Conservation (phyloP, 2,888 invertebrate genomes). For the Steinernema hermaphroditum region DNA sequence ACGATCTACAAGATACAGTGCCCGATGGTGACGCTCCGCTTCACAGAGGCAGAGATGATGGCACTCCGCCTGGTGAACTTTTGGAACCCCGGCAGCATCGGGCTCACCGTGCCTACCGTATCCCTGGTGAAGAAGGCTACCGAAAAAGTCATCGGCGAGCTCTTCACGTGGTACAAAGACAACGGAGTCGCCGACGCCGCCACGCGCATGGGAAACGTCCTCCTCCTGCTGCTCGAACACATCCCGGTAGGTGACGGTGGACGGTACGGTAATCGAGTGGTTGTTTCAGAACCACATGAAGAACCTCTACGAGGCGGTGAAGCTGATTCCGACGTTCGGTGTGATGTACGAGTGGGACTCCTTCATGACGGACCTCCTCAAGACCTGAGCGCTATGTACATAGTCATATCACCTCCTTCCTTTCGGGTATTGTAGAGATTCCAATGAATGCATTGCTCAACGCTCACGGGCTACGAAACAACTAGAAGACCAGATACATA, state of each 20-base stretch:
- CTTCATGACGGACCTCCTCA: constrained; percentile 57
- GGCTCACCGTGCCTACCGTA: constrained; percentile 45
- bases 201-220: constrained; percentile 48
- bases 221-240: constrained; percentile 52
- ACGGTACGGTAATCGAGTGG: no score
- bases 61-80: constrained; percentile 57
- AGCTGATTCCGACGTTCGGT: constrained; percentile 56
- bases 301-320: constrained; percentile 51
- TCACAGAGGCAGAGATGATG: constrained; percentile 54
- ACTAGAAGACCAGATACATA: no score
- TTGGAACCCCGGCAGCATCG: constrained; percentile 59
- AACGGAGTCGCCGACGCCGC: constrained; percentile 51
- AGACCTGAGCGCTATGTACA: constrained; percentile 1
- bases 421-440: constrained; percentile 7
- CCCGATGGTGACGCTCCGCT: constrained; percentile 44
- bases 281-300: constrained; percentile 53
- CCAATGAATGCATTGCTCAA: not conserved
- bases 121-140: constrained; percentile 48
- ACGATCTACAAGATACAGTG: constrained; percentile 49
- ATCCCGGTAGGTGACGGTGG: constrained; percentile 43
- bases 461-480: no score
- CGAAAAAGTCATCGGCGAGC: constrained; percentile 52
- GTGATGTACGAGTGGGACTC: constrained; percentile 61
- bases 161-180: constrained; percentile 52
- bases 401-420: constrained; percentile 13